Conservation (phyloP, 2,113 vertebrate genomes). For the Platysteira castanea region DNA sequence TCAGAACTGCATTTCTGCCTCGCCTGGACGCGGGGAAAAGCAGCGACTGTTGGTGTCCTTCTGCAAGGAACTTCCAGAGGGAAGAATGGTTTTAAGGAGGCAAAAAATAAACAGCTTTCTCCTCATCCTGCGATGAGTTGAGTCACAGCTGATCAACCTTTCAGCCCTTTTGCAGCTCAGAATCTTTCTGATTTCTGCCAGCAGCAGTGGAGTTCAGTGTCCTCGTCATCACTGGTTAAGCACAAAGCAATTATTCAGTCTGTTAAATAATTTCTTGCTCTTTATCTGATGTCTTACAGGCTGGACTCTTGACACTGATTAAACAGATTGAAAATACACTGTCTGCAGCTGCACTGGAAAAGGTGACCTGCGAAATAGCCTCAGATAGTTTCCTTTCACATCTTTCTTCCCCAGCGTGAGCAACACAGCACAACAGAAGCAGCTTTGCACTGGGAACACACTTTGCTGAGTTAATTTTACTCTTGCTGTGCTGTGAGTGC, state of each 20-base stretch:
- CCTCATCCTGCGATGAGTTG: not conserved
- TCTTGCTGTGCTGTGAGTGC: not conserved
- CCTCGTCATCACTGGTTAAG: not conserved
- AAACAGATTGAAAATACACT: not conserved
- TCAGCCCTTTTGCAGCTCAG: not conserved
- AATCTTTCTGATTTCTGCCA: not conserved
- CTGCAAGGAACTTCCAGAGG: not conserved
- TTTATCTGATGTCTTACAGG: not conserved
- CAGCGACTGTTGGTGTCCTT: not conserved
- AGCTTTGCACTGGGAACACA: not conserved
- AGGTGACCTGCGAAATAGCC: not conserved
- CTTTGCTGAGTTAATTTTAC: conserved; percentile 2
- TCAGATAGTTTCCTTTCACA: not conserved
- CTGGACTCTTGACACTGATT: not conserved
- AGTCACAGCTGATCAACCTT: not conserved
- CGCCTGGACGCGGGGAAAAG: not conserved
- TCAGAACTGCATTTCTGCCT: not conserved
- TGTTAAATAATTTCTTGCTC: not conserved
- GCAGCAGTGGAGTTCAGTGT: not conserved
- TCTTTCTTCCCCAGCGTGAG: not conserved
- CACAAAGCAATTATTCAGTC: not conserved
- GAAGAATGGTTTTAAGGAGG: not conserved
- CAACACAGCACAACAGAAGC: not conserved
- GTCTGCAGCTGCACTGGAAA: not conserved
- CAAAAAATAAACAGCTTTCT: not conserved